Evolutionary conservation across 2,113 vertebrate species (phyloP), one percentile per base, ranked within the genome.

Genomic region (Potamarius usumacintae): DNA sequence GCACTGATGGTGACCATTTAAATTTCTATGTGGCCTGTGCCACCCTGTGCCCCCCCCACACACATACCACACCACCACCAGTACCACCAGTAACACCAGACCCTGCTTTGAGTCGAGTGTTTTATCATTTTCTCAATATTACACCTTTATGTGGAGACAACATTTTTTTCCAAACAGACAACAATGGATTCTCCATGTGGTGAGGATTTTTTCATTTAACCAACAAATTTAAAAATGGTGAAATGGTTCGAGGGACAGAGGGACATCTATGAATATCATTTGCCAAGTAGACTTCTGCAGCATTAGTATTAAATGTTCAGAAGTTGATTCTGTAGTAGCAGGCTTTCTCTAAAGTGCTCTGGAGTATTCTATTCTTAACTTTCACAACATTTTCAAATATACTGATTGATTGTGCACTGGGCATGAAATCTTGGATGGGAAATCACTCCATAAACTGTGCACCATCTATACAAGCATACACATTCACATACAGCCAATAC

Each of bases 261-360:
- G 92, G 92, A 91, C 93, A 93, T 94, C 92, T 94, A 93, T 89
- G 72, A 85, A 89, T 88, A 93, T 91, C 90, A 91, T 92, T 87
- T 89, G 91, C 12, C 27, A 72, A 93, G 80, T 88, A 86, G 92
- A 85, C 93, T 93, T 93, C 93, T 93, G 92, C 91, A 94, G 92
- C 93, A 88, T 88, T 85, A 91, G 92, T 88, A 85, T 89, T 90
- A 86, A 84, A 86, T 89, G 86, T 58, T 89, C 86, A 89, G 88
- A 92, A 89, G 91, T 94, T 92, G 85, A 88, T 85, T 92, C 76
- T 67, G 48, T 78, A 91, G 20, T 57, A 85, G 85, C 71, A 79
- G 81, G 79, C 48, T 71, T 34, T 83, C 42, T n/a, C 22, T 22
- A 30, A 42, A 18, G 34, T 52, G 17, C 17, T 91, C 78, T 62